Evolutionary conservation across 2,888 invertebrate species (phyloP).

Genomic region (Esperia sulphurella): DNA sequence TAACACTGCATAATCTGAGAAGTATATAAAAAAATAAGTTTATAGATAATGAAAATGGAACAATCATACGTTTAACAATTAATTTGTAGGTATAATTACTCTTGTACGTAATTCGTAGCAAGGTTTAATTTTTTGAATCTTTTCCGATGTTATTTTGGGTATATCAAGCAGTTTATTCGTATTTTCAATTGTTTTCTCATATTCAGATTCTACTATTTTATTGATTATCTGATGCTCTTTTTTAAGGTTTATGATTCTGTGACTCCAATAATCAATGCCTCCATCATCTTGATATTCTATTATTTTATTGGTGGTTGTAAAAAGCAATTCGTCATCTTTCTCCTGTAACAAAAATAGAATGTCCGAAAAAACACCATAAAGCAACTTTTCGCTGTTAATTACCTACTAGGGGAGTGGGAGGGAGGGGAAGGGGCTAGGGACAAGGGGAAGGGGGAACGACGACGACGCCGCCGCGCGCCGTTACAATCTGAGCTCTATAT

Average conservation of each 20-base stretch:
- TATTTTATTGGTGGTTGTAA: slow-evolving; percentile 31
- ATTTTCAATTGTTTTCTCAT: slow-evolving; percentile 54
- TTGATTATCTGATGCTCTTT: slow-evolving; percentile 64
- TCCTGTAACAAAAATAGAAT: slow-evolving; percentile 28
- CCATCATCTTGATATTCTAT: slow-evolving; percentile 32
- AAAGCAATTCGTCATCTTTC: slow-evolving; percentile 31
- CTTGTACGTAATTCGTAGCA: slow-evolving; percentile 59
- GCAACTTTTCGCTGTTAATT: too few relatives aligned
- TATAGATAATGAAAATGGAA: neutral
- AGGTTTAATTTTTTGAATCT: slow-evolving; percentile 54
- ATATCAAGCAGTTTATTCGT: slow-evolving; percentile 41
- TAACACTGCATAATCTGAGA: slow-evolving; percentile 64
- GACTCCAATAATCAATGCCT: slow-evolving; percentile 58
- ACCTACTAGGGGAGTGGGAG: too few relatives aligned
- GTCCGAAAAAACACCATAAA: too few relatives aligned
- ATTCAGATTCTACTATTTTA: slow-evolving; percentile 62
- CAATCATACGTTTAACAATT: neutral
- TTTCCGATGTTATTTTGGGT: slow-evolving; percentile 43
- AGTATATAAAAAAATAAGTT: neutral
- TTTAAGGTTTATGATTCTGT: slow-evolving; percentile 57
- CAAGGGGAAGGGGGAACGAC: too few relatives aligned
- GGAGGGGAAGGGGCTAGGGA: too few relatives aligned
- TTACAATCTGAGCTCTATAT: too few relatives aligned
- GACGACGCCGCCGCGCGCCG: too few relatives aligned
- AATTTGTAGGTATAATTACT: slow-evolving; percentile 27